These are phyloP conservation scores for Chymomyza amoena DNA, from an alignment of 2,888 invertebrate species.

Conservation along the genomic window DNA sequence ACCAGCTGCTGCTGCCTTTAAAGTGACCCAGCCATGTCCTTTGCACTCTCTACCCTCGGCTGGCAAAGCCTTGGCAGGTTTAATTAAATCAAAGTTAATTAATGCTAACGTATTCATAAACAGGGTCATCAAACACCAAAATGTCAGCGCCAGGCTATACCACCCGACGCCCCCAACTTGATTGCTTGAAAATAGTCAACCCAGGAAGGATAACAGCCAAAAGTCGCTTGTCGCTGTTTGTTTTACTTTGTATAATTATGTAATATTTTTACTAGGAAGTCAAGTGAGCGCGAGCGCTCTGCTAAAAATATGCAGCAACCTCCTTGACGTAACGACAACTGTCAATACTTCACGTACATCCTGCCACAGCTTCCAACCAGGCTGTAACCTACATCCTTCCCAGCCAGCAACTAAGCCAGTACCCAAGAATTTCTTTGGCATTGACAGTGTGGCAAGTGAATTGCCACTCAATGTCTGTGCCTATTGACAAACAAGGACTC, in stretches of 20 bases:
- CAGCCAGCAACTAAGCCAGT: neutral
- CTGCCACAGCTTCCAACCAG: neutral
- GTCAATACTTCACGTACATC: neutral
- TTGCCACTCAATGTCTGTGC: neutral
- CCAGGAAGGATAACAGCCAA: neutral
- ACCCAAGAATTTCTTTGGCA: neutral
- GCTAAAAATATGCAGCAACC: slow-evolving; percentile 63
- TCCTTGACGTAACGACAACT: slow-evolving; percentile 5
- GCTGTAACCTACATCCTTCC: neutral
- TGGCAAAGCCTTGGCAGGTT: slow-evolving; percentile 36
- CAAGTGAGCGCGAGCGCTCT: slow-evolving; percentile 26
- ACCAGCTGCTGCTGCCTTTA: neutral
- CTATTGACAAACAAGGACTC: neutral
- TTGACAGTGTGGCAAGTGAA: neutral
- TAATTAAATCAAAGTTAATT: slow-evolving; percentile 78
- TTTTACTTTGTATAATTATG: slow-evolving; percentile 64
- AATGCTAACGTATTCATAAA: slow-evolving; percentile 76
- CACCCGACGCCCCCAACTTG: neutral
- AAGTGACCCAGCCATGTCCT: neutral
- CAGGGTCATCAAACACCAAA: slow-evolving; percentile 70
- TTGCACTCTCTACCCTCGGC: neutral
- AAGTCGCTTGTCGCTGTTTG: slow-evolving; percentile 18
- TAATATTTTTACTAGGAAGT: slow-evolving; percentile 54
- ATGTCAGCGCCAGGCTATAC: slow-evolving; percentile 24
- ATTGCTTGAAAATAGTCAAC: slow-evolving; percentile 6